phyloP scores from a whole-genome alignment of 2,888 invertebrate species.

The Pollenia labialis region DNA sequence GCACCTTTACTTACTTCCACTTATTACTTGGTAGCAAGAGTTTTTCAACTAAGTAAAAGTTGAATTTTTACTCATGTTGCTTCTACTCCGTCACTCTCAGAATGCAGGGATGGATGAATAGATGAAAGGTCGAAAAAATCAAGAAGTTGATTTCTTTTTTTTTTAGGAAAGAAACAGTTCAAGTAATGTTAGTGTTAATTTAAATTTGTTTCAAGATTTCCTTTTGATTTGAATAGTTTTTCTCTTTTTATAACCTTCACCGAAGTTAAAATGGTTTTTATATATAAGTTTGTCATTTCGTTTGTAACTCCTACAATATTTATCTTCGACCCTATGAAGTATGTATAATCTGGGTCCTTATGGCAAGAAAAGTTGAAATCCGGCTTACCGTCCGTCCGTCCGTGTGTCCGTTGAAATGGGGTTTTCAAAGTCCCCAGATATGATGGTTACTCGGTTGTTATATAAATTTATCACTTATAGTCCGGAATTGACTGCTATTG shows the following conservation, averaged over 20 bases:
- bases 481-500: no score
- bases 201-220: slow-evolving; percentile 50
- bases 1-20: slow-evolving; percentile 45
- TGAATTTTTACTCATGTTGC: not conserved
- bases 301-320: no score
- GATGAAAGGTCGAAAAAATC: not conserved
- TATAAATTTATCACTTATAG: no score
- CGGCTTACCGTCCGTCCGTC: no score
- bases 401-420: no score
- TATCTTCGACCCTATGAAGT: no score
- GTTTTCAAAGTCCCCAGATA: no score
- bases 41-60: slow-evolving; percentile 11
- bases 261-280: no score
- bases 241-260: not conserved
- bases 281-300: no score
- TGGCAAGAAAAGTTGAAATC: no score
- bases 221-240: slow-evolving; percentile 15
- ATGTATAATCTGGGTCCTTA: no score
- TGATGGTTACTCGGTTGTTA: no score
- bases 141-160: not conserved
- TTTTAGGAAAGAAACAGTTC: slow-evolving; percentile 24
- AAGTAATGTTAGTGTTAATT: slow-evolving; percentile 57
- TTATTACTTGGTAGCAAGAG: slow-evolving; percentile 17
- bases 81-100: not conserved
- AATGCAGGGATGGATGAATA: not conserved